Evolutionary conservation across 1,140 invertebrate species (phyloP).

Genomic region (Trichomalopsis sarcophagae): DNA sequence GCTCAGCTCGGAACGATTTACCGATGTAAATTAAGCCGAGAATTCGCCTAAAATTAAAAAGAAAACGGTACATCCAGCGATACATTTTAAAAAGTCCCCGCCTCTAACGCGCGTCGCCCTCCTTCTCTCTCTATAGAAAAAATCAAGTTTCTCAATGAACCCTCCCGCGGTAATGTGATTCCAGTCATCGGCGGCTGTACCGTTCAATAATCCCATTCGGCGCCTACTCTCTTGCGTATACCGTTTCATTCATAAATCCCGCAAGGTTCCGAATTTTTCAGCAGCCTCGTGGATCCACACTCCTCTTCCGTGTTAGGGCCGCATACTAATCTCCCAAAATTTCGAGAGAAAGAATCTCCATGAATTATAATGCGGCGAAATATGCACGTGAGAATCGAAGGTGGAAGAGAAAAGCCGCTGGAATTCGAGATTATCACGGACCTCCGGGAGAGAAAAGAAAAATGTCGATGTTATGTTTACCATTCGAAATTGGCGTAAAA

Average conservation of each 20-base stretch:
- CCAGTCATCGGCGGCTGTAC: conserved; percentile 25
- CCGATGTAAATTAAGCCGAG: conserved; percentile 16
- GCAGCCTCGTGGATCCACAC: too few relatives aligned
- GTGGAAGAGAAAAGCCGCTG: conserved; percentile 17
- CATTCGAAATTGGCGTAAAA: background rate
- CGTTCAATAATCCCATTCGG: conserved; percentile 40
- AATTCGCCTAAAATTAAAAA: conserved; percentile 35
- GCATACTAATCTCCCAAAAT: background rate
- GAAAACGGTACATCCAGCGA: conserved; percentile 36
- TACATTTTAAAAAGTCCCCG: conserved; percentile 17
- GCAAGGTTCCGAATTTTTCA: conserved; percentile 24
- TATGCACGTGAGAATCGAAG: background rate
- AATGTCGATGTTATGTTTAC: background rate
- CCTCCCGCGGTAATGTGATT: background rate
- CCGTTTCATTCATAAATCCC: conserved; percentile 47
- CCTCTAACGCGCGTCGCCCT: background rate
- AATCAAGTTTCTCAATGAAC: conserved; percentile 41
- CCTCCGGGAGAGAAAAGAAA: conserved; percentile 23
- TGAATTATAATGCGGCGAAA: background rate
- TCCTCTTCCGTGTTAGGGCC: background rate
- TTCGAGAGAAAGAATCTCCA: background rate
- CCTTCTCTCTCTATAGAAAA: background rate
- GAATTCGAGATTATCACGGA: conserved; percentile 36
- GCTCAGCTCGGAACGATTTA: background rate
- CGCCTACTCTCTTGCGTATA: background rate